phyloP scores from a whole-genome alignment of 2,113 vertebrate genomes.

The Motacilla alba region DNA sequence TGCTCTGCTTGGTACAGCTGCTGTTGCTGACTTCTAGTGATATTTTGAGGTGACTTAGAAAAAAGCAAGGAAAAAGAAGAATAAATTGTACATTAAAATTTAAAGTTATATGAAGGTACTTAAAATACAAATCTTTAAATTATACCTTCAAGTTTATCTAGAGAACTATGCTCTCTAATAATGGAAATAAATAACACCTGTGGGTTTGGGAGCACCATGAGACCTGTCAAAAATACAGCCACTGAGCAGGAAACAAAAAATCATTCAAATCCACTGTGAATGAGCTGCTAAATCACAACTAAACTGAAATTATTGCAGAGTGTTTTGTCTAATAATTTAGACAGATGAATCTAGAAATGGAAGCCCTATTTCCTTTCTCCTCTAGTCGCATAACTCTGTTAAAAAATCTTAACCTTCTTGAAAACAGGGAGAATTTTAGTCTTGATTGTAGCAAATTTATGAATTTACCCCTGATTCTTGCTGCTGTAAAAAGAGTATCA shows the following conservation, averaged over 20 bases:
- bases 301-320: background rate
- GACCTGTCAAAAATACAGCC: background rate
- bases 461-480: background rate
- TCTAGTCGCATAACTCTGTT: background rate
- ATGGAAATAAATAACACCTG: background rate
- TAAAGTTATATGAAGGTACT: background rate
- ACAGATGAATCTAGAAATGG: background rate
- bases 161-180: background rate
- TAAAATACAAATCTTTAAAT: background rate
- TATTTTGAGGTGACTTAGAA: background rate
- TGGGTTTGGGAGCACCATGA: background rate
- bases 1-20: background rate
- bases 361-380: background rate
- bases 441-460: background rate
- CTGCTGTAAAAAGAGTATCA: background rate
- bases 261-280: background rate
- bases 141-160: background rate
- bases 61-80: background rate
- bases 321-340: background rate
- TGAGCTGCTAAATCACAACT: background rate
- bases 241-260: background rate
- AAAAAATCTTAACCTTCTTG: background rate
- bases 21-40: background rate
- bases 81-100: background rate
- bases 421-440: background rate